These are phyloP conservation scores for Gortyna flavago DNA, from an alignment of 2,888 invertebrate species.

Conservation along the genomic window DNA sequence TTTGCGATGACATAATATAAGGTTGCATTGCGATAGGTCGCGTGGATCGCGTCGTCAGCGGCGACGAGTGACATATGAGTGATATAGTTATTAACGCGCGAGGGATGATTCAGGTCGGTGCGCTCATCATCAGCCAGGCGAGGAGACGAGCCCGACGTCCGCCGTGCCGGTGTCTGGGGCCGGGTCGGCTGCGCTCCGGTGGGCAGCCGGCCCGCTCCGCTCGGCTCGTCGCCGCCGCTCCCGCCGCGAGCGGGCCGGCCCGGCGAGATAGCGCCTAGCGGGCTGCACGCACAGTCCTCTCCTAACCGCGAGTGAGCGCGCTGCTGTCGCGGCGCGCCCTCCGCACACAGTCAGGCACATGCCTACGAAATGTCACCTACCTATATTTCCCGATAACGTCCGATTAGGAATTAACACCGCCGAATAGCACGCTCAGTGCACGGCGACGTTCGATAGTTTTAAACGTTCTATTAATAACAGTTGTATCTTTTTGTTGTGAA, in stretches of 20 bases:
- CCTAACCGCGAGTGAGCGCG: constrained; percentile 89
- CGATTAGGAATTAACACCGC: constrained; percentile 82
- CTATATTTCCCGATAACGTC: constrained; percentile 83
- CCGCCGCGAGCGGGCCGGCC: constrained; percentile 71
- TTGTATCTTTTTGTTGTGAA: constrained; percentile 74
- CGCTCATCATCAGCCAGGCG: constrained; percentile 76
- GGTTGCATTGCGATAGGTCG: constrained; percentile 63
- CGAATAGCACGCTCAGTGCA: constrained; percentile 82
- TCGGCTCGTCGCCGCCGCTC: constrained; percentile 53
- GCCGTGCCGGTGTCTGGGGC: constrained; percentile 39
- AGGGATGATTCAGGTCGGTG: constrained; percentile 86
- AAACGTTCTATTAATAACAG: constrained; percentile 62
- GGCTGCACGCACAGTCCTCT: constrained; percentile 85
- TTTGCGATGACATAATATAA: constrained; percentile 60
- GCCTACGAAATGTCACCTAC: constrained; percentile 86
- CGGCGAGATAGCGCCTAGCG: constrained; percentile 70
- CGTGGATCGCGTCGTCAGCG: constrained; percentile 20
- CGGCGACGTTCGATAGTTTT: constrained; percentile 72
- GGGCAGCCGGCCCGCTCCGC: constrained; percentile 56
- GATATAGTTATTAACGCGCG: constrained; percentile 73
- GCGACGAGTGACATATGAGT: constrained; percentile 47
- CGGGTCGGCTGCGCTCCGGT: constrained; percentile 65
- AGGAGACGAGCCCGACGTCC: constrained; percentile 59
- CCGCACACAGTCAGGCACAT: constrained; percentile 80
- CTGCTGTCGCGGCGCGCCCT: constrained; percentile 87